A percentile compares a stretch with the other conserved stretches of the same genome.
Conservation (phyloP, 2,888 invertebrate genomes). For the Zhuqinia jingwanae region DNA sequence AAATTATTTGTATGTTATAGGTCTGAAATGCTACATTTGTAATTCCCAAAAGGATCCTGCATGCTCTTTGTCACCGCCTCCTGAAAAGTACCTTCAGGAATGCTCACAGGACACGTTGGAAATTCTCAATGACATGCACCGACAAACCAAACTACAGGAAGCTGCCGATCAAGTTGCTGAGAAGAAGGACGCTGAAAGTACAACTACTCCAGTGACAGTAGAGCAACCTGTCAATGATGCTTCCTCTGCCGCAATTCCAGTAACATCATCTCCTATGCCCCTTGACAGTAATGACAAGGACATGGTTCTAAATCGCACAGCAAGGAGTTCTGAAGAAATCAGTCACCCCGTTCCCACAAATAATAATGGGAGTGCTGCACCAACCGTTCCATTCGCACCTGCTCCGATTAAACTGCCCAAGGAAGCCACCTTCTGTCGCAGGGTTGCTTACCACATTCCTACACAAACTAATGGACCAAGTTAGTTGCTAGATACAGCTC, state of each 20-base stretch:
- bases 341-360: too few species aligned
- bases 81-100: conserved; percentile 66
- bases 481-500: not conserved
- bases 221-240: too few species aligned
- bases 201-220: not conserved
- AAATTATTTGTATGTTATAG: too few species aligned
- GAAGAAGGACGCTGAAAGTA: not conserved
- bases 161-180: conserved; percentile 30
- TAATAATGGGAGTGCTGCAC: not conserved
- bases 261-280: not conserved
- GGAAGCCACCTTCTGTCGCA: conserved; percentile 56
- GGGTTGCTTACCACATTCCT: conserved; percentile 35
- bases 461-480: conserved; percentile 46
- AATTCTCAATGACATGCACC: conserved; percentile 18
- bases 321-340: not conserved
- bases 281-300: not conserved
- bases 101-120: conserved; percentile 56
- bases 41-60: conserved; percentile 68
- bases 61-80: conserved; percentile 59
- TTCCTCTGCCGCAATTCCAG: too few species aligned
- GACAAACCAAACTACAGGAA: conserved; percentile 24
- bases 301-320: not conserved
- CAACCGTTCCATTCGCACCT: not conserved
- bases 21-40: conserved; percentile 74
- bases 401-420: conserved; percentile 19